Conservation (phyloP, 2,797 vertebrate species). For the Mus caroli region DNA sequence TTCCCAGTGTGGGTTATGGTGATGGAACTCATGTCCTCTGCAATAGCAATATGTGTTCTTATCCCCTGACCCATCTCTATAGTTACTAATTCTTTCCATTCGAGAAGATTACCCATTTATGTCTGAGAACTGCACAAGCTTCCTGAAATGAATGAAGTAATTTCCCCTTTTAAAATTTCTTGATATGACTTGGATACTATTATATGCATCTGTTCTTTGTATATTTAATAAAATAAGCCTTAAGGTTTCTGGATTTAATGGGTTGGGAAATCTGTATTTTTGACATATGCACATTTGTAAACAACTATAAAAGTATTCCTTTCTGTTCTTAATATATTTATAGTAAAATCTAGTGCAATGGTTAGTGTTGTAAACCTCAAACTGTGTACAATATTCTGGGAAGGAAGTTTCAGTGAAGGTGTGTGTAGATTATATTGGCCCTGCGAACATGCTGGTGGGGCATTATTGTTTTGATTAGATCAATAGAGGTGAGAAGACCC, state of each 20-base stretch:
- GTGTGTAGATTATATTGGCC: background rate
- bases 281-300: background rate
- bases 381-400: background rate
- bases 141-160: background rate
- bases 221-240: constrained; percentile 12
- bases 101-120: background rate
- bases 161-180: background rate
- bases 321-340: constrained; percentile 16
- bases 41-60: background rate
- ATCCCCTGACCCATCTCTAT: background rate
- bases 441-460: background rate
- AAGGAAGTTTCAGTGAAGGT: background rate
- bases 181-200: background rate
- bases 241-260: background rate
- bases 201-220: background rate
- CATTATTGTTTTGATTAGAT: background rate
- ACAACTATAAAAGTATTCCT: background rate
- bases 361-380: too few species aligned
- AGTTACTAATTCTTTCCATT: background rate
- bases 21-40: background rate
- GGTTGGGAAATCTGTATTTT: background rate
- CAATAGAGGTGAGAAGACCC: background rate
- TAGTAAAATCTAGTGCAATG: background rate
- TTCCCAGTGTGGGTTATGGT: background rate
- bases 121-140: background rate